phyloP scores from a whole-genome alignment of 2,797 vertebrate genomes.

The Manis javanica region DNA sequence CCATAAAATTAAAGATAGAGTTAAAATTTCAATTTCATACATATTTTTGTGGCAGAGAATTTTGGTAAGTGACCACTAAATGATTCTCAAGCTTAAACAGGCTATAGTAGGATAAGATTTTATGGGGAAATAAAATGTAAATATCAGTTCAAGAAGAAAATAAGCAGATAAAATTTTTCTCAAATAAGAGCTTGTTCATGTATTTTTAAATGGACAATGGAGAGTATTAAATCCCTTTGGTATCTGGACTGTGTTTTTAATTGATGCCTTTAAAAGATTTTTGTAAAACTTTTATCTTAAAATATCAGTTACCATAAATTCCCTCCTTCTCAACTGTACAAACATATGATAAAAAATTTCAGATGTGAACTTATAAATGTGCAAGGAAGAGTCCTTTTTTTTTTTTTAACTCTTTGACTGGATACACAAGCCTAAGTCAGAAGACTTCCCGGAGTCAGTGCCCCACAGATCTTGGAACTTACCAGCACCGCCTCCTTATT shows the following conservation, averaged over 20 bases:
- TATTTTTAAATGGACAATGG: slow-evolving; percentile 17
- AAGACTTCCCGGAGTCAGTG: background rate
- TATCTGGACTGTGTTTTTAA: background rate
- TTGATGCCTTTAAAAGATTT: background rate
- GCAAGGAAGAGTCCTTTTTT: background rate
- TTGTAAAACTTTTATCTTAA: slow-evolving; percentile 25
- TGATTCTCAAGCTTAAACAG: slow-evolving; percentile 22
- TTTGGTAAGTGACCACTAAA: slow-evolving; percentile 41
- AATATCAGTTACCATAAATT: slow-evolving; percentile 15
- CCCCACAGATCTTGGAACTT: background rate
- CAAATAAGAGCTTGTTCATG: background rate
- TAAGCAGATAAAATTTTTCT: slow-evolving; percentile 1
- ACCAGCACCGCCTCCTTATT: background rate
- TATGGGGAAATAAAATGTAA: slow-evolving; percentile 13
- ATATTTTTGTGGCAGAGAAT: background rate
- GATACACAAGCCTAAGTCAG: background rate
- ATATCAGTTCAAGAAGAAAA: slow-evolving; percentile 45
- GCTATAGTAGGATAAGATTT: slow-evolving; percentile 12
- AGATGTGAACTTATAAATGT: background rate
- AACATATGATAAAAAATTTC: background rate
- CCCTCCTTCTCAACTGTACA: background rate
- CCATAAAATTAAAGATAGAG: slow-evolving; percentile 50
- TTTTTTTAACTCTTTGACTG: background rate
- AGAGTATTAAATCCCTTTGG: background rate
- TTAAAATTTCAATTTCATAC: slow-evolving; percentile 41